These are phyloP conservation scores for Drosophila pectinifera DNA, from an alignment of 1,140 invertebrate species.

Conservation along the genomic window DNA sequence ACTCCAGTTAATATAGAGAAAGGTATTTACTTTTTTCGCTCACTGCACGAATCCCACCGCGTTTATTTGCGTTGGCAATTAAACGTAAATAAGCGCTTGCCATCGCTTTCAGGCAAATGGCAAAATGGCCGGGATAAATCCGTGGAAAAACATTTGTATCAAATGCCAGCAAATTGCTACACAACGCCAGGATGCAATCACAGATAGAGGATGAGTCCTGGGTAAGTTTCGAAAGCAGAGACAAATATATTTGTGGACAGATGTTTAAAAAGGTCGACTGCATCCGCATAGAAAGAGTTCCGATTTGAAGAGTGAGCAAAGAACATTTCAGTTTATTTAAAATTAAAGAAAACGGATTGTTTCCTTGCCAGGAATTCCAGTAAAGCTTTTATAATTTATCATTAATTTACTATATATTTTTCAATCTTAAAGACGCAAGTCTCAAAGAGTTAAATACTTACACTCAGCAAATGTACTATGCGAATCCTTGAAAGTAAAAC, in stretches of 20 bases:
- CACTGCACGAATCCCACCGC: slow-evolving; percentile 5
- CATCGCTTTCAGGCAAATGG: slow-evolving; percentile 25
- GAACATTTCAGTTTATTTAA: background rate
- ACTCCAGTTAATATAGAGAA: too few relatives aligned
- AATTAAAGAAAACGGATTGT: background rate
- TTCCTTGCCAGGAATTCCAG: background rate
- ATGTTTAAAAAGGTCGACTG: slow-evolving; percentile 25
- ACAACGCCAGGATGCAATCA: slow-evolving; percentile 14
- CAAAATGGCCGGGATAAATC: slow-evolving; percentile 28
- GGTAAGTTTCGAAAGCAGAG: slow-evolving; percentile 1
- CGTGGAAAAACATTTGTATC: slow-evolving; percentile 34
- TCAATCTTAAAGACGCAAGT: background rate
- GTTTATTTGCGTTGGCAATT: slow-evolving; percentile 68
- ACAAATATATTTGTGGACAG: slow-evolving; percentile 26
- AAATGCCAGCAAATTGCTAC: slow-evolving; percentile 50
- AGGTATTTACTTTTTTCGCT: background rate
- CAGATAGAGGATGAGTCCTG: slow-evolving; percentile 12
- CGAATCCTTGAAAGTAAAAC: background rate
- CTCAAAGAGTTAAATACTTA: slow-evolving; percentile 3
- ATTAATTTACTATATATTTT: background rate
- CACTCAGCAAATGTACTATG: background rate
- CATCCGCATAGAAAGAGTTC: slow-evolving; percentile 1
- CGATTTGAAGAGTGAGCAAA: background rate
- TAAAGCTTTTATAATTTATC: background rate
- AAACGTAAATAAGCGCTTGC: slow-evolving; percentile 63